Base-by-base conservation (phyloP, 2,797 vertebrate genomes). In the Myotis vivesi region DNA sequence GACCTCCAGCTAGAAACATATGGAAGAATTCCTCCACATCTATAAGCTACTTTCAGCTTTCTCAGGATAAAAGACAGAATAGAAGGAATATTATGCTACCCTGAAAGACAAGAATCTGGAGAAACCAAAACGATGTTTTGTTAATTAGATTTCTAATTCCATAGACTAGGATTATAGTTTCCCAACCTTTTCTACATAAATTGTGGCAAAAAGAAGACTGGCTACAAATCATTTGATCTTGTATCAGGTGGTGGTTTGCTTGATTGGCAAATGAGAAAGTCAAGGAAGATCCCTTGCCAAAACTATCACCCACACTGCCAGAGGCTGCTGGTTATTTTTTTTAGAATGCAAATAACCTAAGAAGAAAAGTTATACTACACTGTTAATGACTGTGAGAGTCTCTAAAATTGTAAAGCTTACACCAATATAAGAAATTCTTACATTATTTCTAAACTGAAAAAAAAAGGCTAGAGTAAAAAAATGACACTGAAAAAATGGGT, bases 131-230 rank as follows among this genome's bases (percentile, higher is more conserved):
- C 84, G 25, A 80, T 85, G 38, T 68, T 94, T 89, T 66, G 46
- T 87, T 91, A 87, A 59, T 92, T 87, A 84, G n/a, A 89, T 85
- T 82, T 83, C 72, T 76, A 94, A 91, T 82, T 68, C n/a, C 30
- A 71, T 0, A 91, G 25, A 73, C 41, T 20, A 92, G 57, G n/a
- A 79, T 82, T 88, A 72, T 3, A 88, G 13, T 82, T 92, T 92
- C 73, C 36, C 73, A 87, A 30, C 22, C 20, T 86, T 90, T n/a
- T 85, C 90, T 87, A 64, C 12, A 94, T 49, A 89, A 87, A 87
- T 89, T 92, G 36, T 79, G 33, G 23, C 11, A 83, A 68, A 84
- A 94, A 91, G 38, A 76, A 72, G 41, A 73, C 0, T 62, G 57
- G 44, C 13, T 81, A 89, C 30, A 92, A 87, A 75, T 92, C 46